These are phyloP conservation scores for Heteromurus nitidus DNA, from an alignment of 2,888 invertebrate genomes.

Conservation along the genomic window DNA sequence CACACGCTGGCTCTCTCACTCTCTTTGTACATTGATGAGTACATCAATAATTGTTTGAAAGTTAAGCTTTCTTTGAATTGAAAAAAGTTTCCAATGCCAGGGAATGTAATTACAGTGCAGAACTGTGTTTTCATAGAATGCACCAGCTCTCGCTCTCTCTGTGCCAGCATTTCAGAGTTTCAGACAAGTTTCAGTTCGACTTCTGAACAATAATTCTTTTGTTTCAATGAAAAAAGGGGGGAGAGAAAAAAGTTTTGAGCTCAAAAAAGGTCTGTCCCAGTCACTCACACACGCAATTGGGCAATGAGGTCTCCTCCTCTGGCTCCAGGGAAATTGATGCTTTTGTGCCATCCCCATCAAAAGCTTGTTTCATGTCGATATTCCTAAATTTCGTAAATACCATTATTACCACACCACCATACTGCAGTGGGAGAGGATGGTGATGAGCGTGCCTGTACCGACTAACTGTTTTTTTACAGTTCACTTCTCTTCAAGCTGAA, in stretches of 20 bases:
- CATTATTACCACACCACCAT: slow-evolving; percentile 6
- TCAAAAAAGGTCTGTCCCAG: background rate
- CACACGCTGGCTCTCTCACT: no score
- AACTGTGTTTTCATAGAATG: no score
- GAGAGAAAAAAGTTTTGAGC: background rate
- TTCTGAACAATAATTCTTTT: no score
- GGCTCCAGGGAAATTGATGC: slow-evolving; percentile 29
- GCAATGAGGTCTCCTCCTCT: slow-evolving; percentile 40
- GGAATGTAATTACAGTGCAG: no score
- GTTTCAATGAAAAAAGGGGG: no score
- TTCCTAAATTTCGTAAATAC: background rate
- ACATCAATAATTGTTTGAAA: no score
- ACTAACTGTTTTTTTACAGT: background rate
- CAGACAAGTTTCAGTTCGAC: no score
- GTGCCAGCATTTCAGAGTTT: no score
- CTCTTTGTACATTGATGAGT: no score
- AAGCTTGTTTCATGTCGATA: slow-evolving; percentile 12
- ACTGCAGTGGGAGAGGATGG: background rate
- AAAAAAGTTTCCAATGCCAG: no score
- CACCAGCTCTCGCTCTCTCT: no score
- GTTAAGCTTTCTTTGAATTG: no score
- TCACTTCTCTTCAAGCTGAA: background rate
- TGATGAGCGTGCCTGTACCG: background rate
- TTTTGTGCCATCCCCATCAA: slow-evolving; percentile 34
- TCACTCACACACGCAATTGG: slow-evolving; percentile 23